Conservation (phyloP, 2,888 invertebrate genomes). For the Eumerus sabulonum region DNA sequence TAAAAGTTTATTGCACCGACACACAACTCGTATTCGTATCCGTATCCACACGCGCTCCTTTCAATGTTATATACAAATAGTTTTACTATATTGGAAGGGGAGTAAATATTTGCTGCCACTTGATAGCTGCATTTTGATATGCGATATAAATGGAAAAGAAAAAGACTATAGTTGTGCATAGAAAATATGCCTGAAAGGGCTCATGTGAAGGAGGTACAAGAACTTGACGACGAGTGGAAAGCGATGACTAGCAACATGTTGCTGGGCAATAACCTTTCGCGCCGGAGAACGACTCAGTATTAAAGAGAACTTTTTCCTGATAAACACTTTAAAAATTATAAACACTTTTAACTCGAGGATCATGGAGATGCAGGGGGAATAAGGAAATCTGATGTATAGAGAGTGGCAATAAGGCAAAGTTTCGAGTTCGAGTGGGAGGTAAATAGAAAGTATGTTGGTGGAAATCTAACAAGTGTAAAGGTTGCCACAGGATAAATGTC, state of each 20-base stretch:
- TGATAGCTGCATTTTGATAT: constrained; percentile 59
- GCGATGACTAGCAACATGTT: constrained; percentile 58
- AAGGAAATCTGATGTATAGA: no score
- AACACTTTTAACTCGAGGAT: not conserved
- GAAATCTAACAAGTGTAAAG: no score
- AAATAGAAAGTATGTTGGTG: no score
- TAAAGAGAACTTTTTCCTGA: not conserved
- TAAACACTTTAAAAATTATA: constrained; percentile 7
- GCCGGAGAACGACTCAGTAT: no score
- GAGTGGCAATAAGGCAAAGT: no score
- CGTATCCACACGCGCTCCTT: constrained; percentile 27
- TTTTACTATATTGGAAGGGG: constrained; percentile 58
- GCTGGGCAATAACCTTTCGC: constrained; percentile 61
- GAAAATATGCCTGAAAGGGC: constrained; percentile 4
- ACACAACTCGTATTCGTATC: constrained; percentile 8
- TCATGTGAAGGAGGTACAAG: not conserved
- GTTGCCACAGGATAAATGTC: no score
- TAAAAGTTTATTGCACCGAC: constrained; percentile 64
- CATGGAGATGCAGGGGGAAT: no score
- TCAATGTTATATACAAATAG: constrained; percentile 44
- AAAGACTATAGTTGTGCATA: constrained; percentile 34
- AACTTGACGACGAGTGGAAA: not conserved
- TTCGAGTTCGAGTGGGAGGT: no score
- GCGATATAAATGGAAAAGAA: constrained; percentile 61
- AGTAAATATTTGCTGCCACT: constrained; percentile 68